Evolutionary conservation across 2,113 vertebrate genomes (phyloP).

Genomic region (Otus sunia): DNA sequence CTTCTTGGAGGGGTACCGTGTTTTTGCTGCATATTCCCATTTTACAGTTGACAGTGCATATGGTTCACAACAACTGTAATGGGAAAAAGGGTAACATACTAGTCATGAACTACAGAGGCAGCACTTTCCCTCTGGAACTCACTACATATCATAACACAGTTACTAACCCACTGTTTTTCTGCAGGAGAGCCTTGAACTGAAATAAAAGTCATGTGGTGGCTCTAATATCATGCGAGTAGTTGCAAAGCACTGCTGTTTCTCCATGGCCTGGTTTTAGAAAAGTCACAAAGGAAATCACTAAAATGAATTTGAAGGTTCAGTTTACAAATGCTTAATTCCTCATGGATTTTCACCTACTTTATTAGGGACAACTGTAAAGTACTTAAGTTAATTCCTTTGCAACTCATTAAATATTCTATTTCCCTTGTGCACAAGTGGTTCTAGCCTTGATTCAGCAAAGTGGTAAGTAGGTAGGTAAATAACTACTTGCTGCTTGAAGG

Average conservation of each 20-base stretch:
- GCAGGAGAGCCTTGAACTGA: background rate
- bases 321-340: background rate
- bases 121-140: background rate
- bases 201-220: background rate
- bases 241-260: background rate
- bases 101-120: background rate
- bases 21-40: constrained; percentile 94
- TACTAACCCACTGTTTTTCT: background rate
- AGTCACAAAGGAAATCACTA: background rate
- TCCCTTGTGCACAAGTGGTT: background rate
- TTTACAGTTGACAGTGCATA: constrained; percentile 74
- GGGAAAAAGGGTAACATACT: constrained; percentile 74
- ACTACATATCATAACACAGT: background rate
- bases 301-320: background rate
- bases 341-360: background rate
- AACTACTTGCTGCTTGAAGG: background rate
- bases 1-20: constrained; percentile 94
- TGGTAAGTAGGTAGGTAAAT: background rate
- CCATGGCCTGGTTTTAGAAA: background rate
- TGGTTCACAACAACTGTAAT: constrained; percentile 74
- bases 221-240: background rate
- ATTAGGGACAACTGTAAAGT: background rate
- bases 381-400: constrained; percentile 31
- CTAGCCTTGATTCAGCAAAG: background rate
- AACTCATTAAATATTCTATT: constrained; percentile 38